Evolutionary conservation across 2,888 invertebrate species (phyloP), one percentile per base, ranked within the genome.

Genomic region (Tachystola acroxantha): DNA sequence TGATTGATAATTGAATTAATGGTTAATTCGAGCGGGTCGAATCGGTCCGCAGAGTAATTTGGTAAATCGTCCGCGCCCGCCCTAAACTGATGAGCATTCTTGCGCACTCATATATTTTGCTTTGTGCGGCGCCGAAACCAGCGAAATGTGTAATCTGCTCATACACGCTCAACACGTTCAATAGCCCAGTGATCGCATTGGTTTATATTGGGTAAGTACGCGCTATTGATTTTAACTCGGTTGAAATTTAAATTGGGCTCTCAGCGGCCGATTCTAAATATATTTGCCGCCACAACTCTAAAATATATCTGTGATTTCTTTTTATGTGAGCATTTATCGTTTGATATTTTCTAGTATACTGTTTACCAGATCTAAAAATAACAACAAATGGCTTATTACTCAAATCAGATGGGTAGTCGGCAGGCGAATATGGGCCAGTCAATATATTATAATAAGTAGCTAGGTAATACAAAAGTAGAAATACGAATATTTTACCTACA

Each of bases 1-100:
- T 59, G 64, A 63, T 63, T 59, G 57, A 63, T 62, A 64, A 64
- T 62, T 62, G 54, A 56, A 64, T 65, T 63, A 59, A 54, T 62
- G 59, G 52, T 50, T 64, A 56, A 62, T 59, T 55, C 53, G 51
- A 50, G 43, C 45, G 43, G 42, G 48, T 50, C 46, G 54, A 57
- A 60, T 59, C 48, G 48, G 50, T 37, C 51, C 45, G 53, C 55
- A 50, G 49, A 63, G 61, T 51, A 58, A 63, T 64, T 62, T 61
- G 51, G 53, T 51, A 57, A 59, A 62, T 57, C 59, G 62, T 46
- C 48, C 42, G 35, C 42, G 35, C 42, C 45, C 34, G 42, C 38
- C 45, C 53, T 44, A 44, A 45, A 48, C 53, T 54, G 50, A 57
- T 53, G 54, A 53, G 50, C 49, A 54, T 53, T 60, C 53, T 60